These are phyloP conservation scores for Caenorhabditis uteleia DNA, from an alignment of 2,888 invertebrate genomes.

Conservation along the genomic window DNA sequence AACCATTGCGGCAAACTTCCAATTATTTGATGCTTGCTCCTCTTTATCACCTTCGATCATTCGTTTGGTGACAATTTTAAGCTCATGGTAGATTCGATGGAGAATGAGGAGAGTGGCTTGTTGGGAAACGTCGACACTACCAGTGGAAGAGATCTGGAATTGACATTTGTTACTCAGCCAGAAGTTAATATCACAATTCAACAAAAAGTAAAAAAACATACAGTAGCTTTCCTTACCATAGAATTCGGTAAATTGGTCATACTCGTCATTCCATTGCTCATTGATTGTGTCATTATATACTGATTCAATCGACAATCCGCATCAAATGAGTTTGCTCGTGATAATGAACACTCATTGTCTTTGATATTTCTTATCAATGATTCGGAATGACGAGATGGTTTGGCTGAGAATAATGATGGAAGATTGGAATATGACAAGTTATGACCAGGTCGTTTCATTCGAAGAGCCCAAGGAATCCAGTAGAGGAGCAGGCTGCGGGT, in stretches of 20 bases:
- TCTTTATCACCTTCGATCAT: constrained; percentile 68
- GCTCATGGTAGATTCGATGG: constrained; percentile 66
- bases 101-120: constrained; percentile 64
- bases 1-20: constrained; percentile 67
- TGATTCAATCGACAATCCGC: constrained; percentile 58
- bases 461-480: constrained; percentile 68
- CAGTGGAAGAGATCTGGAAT: not conserved
- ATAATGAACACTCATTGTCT: constrained; percentile 55
- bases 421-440: constrained; percentile 59
- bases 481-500: constrained; percentile 64
- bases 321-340: constrained; percentile 57
- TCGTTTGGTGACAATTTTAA: constrained; percentile 67
- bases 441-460: constrained; percentile 68
- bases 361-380: constrained; percentile 66
- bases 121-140: constrained; percentile 53
- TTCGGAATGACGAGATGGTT: constrained; percentile 66
- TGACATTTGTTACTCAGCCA: constrained; percentile 5
- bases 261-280: constrained; percentile 43
- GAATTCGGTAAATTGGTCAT: constrained; percentile 23
- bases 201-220: constrained; percentile 2
- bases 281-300: constrained; percentile 47
- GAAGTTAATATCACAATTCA: not conserved
- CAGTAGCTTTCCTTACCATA: constrained; percentile 15
- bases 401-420: constrained; percentile 60
- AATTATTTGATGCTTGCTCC: constrained; percentile 64